These are phyloP conservation scores for Apteryx mantelli DNA, from an alignment of 2,113 vertebrate species.

Conservation along the genomic window DNA sequence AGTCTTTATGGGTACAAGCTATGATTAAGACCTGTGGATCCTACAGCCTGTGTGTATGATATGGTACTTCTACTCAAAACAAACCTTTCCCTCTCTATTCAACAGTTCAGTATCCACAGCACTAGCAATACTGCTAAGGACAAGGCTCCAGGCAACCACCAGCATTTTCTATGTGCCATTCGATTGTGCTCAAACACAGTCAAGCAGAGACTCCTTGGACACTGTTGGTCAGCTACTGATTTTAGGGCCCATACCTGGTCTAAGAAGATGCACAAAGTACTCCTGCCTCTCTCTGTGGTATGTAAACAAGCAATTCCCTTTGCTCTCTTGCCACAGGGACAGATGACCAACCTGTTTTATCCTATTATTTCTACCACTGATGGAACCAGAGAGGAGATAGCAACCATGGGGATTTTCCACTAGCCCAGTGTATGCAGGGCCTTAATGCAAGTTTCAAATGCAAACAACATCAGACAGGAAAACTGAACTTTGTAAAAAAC, in stretches of 20 bases:
- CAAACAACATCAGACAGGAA: background rate
- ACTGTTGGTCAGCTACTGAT: background rate
- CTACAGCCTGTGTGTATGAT: background rate
- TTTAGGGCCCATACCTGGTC: background rate
- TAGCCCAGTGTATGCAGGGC: background rate
- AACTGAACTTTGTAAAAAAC: background rate
- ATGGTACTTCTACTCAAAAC: background rate
- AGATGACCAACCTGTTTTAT: background rate
- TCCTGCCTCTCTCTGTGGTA: background rate
- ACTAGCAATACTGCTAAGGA: background rate
- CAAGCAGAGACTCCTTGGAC: background rate
- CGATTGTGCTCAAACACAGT: background rate
- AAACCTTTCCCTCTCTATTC: background rate
- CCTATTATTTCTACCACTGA: background rate
- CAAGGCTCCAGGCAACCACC: background rate
- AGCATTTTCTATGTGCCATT: background rate
- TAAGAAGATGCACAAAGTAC: background rate
- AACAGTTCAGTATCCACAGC: background rate
- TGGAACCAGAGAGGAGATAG: background rate
- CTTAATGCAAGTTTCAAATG: background rate
- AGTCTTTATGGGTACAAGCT: background rate
- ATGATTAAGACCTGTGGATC: background rate
- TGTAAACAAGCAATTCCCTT: background rate
- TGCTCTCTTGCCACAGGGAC: background rate
- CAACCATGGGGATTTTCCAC: background rate